Conservation (phyloP, 2,797 vertebrate genomes). For the Oryzias sinensis region DNA sequence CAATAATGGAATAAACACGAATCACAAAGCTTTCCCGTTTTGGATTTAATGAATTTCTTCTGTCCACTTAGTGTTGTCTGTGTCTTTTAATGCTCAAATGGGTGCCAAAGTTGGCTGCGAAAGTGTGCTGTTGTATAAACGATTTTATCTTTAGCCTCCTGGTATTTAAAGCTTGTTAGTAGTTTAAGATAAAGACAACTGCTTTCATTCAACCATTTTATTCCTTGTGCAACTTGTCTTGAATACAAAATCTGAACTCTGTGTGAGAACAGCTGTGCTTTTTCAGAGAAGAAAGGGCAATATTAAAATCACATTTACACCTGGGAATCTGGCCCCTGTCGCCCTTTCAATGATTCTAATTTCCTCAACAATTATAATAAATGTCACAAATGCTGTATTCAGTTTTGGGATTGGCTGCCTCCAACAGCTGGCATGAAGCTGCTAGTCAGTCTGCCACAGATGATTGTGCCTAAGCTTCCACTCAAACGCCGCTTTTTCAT, state of each 20-base stretch:
- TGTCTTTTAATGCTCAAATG: constrained; percentile 54
- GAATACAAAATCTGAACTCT: constrained; percentile 35
- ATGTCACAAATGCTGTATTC: constrained; percentile 56
- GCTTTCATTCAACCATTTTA: constrained; percentile 27
- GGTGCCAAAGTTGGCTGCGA: constrained; percentile 46
- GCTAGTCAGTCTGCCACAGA: constrained; percentile 37
- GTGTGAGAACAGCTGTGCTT: constrained; percentile 42
- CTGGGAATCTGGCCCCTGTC: constrained; percentile 51
- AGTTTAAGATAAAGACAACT: constrained; percentile 38
- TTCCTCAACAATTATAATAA: constrained; percentile 52
- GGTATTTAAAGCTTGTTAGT: constrained; percentile 49
- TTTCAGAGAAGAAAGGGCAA: constrained; percentile 42
- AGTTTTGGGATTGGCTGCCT: constrained; percentile 47
- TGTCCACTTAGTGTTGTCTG: constrained; percentile 3
- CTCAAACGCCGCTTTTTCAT: constrained; percentile 12
- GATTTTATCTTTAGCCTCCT: constrained; percentile 55
- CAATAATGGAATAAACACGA: too few relatives aligned
- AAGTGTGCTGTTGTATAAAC: constrained; percentile 56
- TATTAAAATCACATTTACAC: constrained; percentile 62
- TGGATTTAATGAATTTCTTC: constrained; percentile 20
- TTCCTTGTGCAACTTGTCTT: constrained; percentile 22
- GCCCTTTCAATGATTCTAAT: constrained; percentile 54
- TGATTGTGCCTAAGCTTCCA: constrained; percentile 35
- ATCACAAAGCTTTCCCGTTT: not conserved
- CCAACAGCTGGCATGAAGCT: constrained; percentile 56